Evolutionary conservation across 2,888 invertebrate species (phyloP), one percentile per base, ranked within the genome.

Genomic region (Chloromyia formosa): DNA sequence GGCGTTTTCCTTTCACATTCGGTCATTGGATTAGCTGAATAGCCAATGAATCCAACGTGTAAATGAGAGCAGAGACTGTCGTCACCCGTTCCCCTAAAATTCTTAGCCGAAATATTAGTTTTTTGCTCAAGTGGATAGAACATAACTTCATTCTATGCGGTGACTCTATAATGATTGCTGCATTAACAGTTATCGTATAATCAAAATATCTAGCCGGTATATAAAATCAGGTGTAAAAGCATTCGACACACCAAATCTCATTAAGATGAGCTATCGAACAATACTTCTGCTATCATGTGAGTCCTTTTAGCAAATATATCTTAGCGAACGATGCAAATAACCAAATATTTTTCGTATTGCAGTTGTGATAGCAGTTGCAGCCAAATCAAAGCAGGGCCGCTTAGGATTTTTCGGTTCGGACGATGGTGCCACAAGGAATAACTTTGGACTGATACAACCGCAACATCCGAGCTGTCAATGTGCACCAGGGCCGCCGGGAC

Each of bases 231-330:
- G 58, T 18, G 35, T 14, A 40, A 40, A 18, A 23, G 56, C 12
- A 7, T 12, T 40, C 12, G 22, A 40, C 3, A 18, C 1, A 58
- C 7, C 71, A 71, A 69, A 71, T 18, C 71, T 71, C 16, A 40
- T 14, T 20, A 58, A n/a, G 40, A 71, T 71, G 71, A 40, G 71
- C 71, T 71, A 71, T 56, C 71, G 71, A 40, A 20, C 71, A 22
- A 56, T 71, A 58, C 71, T 71, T 18, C 71, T 71, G 20, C 71
- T 71, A 71, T 71, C 71, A 56, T 71, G 71, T 71, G 20, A 56
- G 71, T 56, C 58, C 58, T 40, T 45, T 64, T 16, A 27, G 22
- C 16, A 66, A 1, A 45, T 20, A 40, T 35, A 4, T 35, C 7
- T 35, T 35, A 35, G 27, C 27, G 7, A 35, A 35, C 27, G 27